These are phyloP conservation scores for Nyctalus aviator DNA, from an alignment of 2,797 vertebrate genomes.

Conservation along the genomic window DNA sequence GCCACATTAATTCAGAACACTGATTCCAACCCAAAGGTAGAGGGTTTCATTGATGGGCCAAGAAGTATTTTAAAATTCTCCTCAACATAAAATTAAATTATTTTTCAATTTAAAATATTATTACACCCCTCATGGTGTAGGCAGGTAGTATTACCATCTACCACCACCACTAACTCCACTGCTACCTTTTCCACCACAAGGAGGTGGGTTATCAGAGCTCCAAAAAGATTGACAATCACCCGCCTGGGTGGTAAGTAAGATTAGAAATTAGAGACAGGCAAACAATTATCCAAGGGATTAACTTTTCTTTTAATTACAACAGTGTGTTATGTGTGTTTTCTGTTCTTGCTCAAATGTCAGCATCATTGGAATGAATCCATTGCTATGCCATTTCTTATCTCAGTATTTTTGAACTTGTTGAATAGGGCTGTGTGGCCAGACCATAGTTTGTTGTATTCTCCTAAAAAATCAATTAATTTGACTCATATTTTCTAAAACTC, in stretches of 20 bases:
- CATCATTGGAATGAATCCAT: background rate
- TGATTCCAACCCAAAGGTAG: background rate
- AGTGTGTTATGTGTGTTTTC: background rate
- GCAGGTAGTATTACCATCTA: background rate
- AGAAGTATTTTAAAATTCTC: background rate
- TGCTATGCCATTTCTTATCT: background rate
- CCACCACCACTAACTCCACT: background rate
- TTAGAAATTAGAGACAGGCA: background rate
- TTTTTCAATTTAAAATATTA: background rate
- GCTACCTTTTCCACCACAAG: background rate
- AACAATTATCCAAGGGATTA: background rate
- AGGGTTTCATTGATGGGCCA: background rate
- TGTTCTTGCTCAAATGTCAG: background rate
- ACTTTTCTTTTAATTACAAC: background rate
- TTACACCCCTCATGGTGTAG: background rate
- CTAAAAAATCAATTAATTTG: background rate
- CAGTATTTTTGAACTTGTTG: slow-evolving; percentile 31
- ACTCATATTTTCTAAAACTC: background rate
- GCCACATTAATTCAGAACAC: background rate
- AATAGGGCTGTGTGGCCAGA: slow-evolving; percentile 5
- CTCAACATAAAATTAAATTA: slow-evolving; percentile 23
- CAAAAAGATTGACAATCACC: background rate
- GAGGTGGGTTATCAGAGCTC: background rate
- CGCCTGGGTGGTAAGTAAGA: background rate
- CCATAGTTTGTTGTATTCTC: background rate